phyloP scores from a whole-genome alignment of 2,797 vertebrate species.

The Acipenser oxyrinchus region DNA sequence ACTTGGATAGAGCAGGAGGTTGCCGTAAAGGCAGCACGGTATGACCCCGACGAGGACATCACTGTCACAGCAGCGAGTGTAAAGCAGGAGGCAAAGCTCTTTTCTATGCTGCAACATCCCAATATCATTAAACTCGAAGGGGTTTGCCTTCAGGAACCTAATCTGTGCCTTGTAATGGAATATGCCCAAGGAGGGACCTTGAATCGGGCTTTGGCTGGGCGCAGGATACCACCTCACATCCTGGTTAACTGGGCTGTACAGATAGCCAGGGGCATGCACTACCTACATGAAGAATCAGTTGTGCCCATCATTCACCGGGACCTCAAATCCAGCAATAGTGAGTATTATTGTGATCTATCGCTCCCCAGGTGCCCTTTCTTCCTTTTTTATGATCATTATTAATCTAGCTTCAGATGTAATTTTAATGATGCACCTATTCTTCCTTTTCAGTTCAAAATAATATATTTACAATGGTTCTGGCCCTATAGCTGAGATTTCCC shows the following conservation, averaged over 20 bases:
- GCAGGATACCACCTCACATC: constrained; percentile 83
- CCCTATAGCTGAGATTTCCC: too few relatives aligned
- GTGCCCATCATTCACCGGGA: constrained; percentile 88
- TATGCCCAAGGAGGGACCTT: constrained; percentile 86
- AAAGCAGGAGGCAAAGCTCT: constrained; percentile 82
- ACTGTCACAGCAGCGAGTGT: constrained; percentile 78
- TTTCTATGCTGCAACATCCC: constrained; percentile 82
- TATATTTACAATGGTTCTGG: too few relatives aligned
- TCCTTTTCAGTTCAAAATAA: too few relatives aligned
- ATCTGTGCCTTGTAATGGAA: constrained; percentile 90
- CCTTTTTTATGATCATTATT: too few relatives aligned
- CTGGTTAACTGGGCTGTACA: constrained; percentile 94
- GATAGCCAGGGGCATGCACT: constrained; percentile 90
- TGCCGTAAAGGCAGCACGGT: constrained; percentile 86
- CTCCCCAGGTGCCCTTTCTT: too few relatives aligned
- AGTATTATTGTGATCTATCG: constrained; percentile 37
- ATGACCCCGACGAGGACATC: constrained; percentile 88
- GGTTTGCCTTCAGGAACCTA: constrained; percentile 85
- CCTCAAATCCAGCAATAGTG: constrained; percentile 95
- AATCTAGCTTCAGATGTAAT: too few relatives aligned
- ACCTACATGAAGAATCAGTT: constrained; percentile 84
- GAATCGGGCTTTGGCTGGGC: constrained; percentile 75
- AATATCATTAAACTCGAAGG: constrained; percentile 86
- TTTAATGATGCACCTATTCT: too few relatives aligned
- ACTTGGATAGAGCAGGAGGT: constrained; percentile 84